A percentile compares a stretch with the other conserved stretches of the same genome.
These are phyloP conservation scores for Myioborus melanocephalus DNA, from an alignment of 2,797 vertebrate genomes.

Conservation along the genomic window DNA sequence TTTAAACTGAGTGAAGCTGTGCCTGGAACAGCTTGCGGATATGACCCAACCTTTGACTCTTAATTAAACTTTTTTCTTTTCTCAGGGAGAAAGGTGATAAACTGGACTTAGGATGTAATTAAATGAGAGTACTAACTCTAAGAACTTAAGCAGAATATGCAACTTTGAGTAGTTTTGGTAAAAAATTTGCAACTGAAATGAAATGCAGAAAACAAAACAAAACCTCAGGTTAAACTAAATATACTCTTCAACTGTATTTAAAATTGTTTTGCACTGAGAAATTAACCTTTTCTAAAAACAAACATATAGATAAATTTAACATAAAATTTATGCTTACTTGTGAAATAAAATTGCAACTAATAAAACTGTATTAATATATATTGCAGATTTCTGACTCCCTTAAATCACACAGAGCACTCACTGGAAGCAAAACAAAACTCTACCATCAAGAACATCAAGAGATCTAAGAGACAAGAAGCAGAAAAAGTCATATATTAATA, in stretches of 20 bases:
- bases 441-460: not conserved
- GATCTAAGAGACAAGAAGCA: slow-evolving; percentile 14
- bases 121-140: not conserved
- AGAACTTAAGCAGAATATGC: not conserved
- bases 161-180: not conserved
- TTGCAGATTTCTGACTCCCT: not conserved
- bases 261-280: not conserved
- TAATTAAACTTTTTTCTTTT: not conserved
- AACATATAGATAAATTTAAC: not conserved
- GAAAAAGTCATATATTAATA: slow-evolving; percentile 44
- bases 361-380: not conserved
- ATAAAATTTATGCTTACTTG: not conserved
- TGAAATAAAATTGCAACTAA: not conserved
- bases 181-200: not conserved
- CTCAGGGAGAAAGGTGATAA: not conserved
- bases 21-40: not conserved
- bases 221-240: not conserved
- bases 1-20: not conserved
- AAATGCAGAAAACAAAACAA: not conserved
- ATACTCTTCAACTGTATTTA: not conserved
- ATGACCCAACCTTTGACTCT: not conserved
- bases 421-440: not conserved
- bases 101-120: not conserved
- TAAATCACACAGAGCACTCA: not conserved
- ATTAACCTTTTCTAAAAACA: not conserved